These are phyloP conservation scores for Brachymystax lenok DNA, from an alignment of 2,797 vertebrate genomes.

Conservation along the genomic window DNA sequence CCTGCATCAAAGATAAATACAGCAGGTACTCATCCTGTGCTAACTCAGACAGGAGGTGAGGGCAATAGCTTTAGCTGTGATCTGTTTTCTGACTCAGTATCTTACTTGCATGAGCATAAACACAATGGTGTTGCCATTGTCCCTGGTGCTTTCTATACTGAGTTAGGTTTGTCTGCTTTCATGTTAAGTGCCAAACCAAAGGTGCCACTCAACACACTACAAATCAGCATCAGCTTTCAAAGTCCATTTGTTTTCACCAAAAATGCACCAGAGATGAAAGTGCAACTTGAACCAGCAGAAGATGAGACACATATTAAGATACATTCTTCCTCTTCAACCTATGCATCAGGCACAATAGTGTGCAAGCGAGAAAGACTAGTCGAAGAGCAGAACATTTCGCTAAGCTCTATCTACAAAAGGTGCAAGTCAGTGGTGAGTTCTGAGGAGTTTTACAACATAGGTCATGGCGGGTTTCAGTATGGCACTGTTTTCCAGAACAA, in stretches of 20 bases:
- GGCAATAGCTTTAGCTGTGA: slow-evolving; percentile 57
- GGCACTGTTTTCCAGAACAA: slow-evolving; percentile 78
- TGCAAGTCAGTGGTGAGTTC: slow-evolving; percentile 70
- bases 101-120: slow-evolving; percentile 71
- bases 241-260: slow-evolving; percentile 62
- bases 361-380: slow-evolving; percentile 4
- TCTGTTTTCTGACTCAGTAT: slow-evolving; percentile 50
- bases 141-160: slow-evolving; percentile 74
- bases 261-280: slow-evolving; percentile 29
- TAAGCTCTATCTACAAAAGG: slow-evolving; percentile 72
- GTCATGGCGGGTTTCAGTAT: slow-evolving; percentile 81
- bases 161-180: slow-evolving; percentile 80
- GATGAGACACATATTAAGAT: slow-evolving; percentile 56
- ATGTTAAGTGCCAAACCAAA: slow-evolving; percentile 73
- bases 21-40: slow-evolving; percentile 56
- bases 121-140: slow-evolving; percentile 66
- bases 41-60: slow-evolving; percentile 41
- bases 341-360: slow-evolving; percentile 60
- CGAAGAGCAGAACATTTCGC: slow-evolving; percentile 70
- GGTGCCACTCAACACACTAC: slow-evolving; percentile 72
- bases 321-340: slow-evolving; percentile 47
- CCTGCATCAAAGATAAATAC: slow-evolving; percentile 59
- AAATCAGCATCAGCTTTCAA: slow-evolving; percentile 66
- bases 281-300: slow-evolving; percentile 49
- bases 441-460: slow-evolving; percentile 76